A percentile compares a stretch with the other conserved stretches of the same genome.
These are phyloP conservation scores for Chironomus riparius DNA, from an alignment of 2,888 invertebrate genomes.

Conservation along the genomic window DNA sequence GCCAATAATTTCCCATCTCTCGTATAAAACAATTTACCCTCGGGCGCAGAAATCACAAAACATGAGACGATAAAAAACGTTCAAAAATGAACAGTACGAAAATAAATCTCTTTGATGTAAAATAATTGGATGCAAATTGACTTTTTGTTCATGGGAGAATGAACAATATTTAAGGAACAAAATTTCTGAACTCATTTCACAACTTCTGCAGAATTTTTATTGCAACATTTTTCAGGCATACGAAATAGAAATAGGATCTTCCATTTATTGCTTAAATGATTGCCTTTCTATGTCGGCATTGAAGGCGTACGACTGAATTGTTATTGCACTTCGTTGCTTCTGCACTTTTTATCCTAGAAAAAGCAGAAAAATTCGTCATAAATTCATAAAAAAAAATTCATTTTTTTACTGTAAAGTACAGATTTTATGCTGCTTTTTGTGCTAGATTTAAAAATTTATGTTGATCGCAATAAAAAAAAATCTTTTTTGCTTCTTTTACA, in stretches of 20 bases:
- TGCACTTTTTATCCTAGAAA: neutral
- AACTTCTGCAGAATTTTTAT: too few relatives aligned
- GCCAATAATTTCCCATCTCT: too few relatives aligned
- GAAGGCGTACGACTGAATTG: constrained; percentile 16
- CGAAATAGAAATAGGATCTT: too few relatives aligned
- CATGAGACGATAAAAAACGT: neutral
- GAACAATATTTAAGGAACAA: neutral
- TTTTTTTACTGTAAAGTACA: neutral
- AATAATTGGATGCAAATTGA: neutral
- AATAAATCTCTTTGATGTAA: neutral
- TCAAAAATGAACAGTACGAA: too few relatives aligned
- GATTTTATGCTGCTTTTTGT: too few relatives aligned
- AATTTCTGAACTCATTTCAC: too few relatives aligned
- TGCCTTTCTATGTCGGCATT: constrained; percentile 1
- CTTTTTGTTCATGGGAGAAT: neutral
- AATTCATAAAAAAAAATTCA: constrained; percentile 9
- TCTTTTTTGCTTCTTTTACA: neutral
- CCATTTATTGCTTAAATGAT: too few relatives aligned
- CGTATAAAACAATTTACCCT: neutral
- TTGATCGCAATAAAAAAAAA: neutral
- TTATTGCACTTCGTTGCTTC: constrained; percentile 11
- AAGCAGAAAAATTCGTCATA: neutral
- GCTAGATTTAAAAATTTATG: too few relatives aligned
- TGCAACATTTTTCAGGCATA: too few relatives aligned
- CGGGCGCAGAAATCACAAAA: neutral